Conservation (phyloP, 2,888 invertebrate genomes). For the Eristalinus aeneus region DNA sequence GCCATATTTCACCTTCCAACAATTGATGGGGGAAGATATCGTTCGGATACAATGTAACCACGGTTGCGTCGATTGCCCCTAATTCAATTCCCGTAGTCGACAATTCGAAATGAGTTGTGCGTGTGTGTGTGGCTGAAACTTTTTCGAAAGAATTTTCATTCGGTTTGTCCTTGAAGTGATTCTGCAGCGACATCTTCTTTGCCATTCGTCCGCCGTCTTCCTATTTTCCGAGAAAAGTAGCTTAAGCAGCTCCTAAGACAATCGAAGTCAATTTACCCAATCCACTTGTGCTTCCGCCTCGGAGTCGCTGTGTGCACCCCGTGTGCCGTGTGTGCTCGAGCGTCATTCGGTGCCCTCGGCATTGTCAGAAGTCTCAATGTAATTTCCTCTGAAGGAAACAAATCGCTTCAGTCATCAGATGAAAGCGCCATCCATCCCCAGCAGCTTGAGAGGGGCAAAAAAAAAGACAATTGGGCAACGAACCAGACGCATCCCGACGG, state of each 20-base stretch:
- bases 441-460: background rate
- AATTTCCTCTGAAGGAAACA: slow-evolving; percentile 39
- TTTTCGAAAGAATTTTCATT: slow-evolving; percentile 8
- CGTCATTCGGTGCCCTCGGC: background rate
- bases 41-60: background rate
- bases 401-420: slow-evolving; percentile 47
- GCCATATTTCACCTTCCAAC: slow-evolving; percentile 40
- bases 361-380: slow-evolving; percentile 14
- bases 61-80: slow-evolving; percentile 20
- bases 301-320: background rate
- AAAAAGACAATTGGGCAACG: background rate
- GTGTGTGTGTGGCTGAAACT: background rate
- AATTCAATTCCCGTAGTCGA: slow-evolving; percentile 39
- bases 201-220: background rate
- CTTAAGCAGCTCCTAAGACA: slow-evolving; percentile 40
- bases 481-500: background rate
- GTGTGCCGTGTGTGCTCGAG: background rate
- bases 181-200: background rate
- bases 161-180: background rate
- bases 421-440: background rate
- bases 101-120: slow-evolving; percentile 23
- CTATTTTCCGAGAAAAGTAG: slow-evolving; percentile 8
- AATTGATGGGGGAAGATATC: background rate
- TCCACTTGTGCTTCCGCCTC: background rate
- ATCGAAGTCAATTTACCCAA: slow-evolving; percentile 48